A percentile compares a stretch with the other conserved stretches of the same genome.
These are phyloP conservation scores for Mus caroli DNA, from an alignment of 2,797 vertebrate genomes.

Conservation along the genomic window DNA sequence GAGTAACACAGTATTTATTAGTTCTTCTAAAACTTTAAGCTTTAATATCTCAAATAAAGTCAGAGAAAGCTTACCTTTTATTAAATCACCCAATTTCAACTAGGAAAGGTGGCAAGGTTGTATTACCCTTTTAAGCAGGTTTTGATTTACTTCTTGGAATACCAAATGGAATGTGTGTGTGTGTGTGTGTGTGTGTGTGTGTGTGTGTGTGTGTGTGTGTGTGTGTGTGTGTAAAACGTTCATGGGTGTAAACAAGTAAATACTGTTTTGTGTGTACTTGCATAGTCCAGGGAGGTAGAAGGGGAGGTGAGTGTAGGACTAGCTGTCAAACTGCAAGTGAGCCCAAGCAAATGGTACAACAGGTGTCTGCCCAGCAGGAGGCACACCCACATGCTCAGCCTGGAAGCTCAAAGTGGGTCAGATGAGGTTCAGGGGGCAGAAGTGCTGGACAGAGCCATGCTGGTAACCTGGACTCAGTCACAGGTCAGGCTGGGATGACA, in stretches of 20 bases:
- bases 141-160: constrained; percentile 63
- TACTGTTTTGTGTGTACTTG: constrained; percentile 63
- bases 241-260: constrained; percentile 50
- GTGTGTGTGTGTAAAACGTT: constrained; percentile 35
- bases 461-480: background rate
- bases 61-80: constrained; percentile 48
- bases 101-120: background rate
- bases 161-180: constrained; percentile 1
- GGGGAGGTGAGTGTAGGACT: background rate
- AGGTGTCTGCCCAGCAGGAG: constrained; percentile 70
- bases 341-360: constrained; percentile 69
- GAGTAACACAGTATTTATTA: constrained; percentile 65
- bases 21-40: constrained; percentile 64
- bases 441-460: constrained; percentile 6
- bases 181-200: background rate
- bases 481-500: constrained; percentile 32
- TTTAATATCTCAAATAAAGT: constrained; percentile 59
- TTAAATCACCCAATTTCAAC: constrained; percentile 49
- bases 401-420: constrained; percentile 37
- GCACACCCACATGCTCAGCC: background rate
- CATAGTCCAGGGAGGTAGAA: constrained; percentile 12
- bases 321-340: constrained; percentile 3
- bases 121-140: constrained; percentile 38
- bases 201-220: constrained; percentile 6
- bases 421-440: constrained; percentile 48